Evolutionary conservation across 2,113 vertebrate genomes (phyloP).

Genomic region (Ariopsis seemanni): DNA sequence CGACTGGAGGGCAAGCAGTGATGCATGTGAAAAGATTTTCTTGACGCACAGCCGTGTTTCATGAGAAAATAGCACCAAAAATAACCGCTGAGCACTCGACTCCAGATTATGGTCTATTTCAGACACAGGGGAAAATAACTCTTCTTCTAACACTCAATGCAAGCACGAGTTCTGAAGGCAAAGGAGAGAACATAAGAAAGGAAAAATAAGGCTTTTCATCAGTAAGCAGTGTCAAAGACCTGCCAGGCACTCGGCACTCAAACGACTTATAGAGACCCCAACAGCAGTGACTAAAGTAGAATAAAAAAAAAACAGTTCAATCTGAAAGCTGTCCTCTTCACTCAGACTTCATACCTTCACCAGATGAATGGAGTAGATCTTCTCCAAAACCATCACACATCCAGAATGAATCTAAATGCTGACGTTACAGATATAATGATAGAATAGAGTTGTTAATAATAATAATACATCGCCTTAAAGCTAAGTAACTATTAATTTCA

Average conservation of each 20-base stretch:
- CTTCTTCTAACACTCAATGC: neutral
- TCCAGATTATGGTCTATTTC: constrained; percentile 9
- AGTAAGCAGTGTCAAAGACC: constrained; percentile 22
- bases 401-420: constrained; percentile 32
- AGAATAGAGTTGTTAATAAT: too few species aligned
- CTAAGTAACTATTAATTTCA: too few species aligned
- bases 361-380: neutral
- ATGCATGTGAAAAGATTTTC: constrained; percentile 19
- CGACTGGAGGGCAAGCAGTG: constrained; percentile 10
- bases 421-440: neutral
- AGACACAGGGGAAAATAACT: neutral
- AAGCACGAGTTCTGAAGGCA: neutral
- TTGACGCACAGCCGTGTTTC: neutral
- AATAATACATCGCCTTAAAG: too few species aligned
- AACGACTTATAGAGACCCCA: neutral
- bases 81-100: constrained; percentile 8
- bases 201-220: constrained; percentile 6
- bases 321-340: constrained; percentile 37
- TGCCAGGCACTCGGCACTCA: constrained; percentile 32
- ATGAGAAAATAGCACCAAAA: neutral
- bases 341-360: constrained; percentile 30
- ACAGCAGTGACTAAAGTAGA: neutral
- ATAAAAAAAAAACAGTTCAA: constrained; percentile 12
- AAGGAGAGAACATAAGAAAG: constrained; percentile 3
- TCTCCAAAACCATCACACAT: neutral